A percentile compares a stretch with the other conserved stretches of the same genome.
phyloP scores from a whole-genome alignment of 2,888 invertebrate genomes.

The Leptinotarsa rubiginosa region DNA sequence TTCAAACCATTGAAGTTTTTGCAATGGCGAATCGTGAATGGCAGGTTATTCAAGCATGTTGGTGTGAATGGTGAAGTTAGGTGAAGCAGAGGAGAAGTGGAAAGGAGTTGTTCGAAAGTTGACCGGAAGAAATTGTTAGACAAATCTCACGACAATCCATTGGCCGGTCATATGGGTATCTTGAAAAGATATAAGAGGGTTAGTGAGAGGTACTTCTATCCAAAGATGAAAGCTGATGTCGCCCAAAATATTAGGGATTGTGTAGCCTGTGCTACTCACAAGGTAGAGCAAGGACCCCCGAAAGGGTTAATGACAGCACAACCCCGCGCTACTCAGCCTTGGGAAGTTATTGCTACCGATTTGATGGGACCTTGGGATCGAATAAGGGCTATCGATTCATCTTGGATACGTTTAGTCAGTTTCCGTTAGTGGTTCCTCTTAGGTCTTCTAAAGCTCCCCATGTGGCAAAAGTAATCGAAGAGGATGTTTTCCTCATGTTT shows the following conservation, averaged over 20 bases:
- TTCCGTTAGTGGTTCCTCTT: slow-evolving; percentile 33
- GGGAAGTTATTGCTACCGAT: slow-evolving; percentile 41
- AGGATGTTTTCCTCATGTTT: slow-evolving; percentile 30
- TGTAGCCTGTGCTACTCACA: slow-evolving; percentile 23
- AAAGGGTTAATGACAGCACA: slow-evolving; percentile 41
- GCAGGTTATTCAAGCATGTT: slow-evolving; percentile 42
- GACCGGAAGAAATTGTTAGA: slow-evolving; percentile 22
- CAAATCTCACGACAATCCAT: slow-evolving; percentile 37
- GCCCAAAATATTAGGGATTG: slow-evolving; percentile 43
- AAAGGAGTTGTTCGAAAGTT: slow-evolving; percentile 46
- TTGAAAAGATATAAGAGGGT: slow-evolving; percentile 44
- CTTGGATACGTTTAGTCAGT: slow-evolving; percentile 36
- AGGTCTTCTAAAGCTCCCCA: neutral
- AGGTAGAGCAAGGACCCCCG: slow-evolving; percentile 42
- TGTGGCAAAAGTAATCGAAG: neutral
- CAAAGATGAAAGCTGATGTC: slow-evolving; percentile 42
- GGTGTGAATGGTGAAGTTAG: slow-evolving; percentile 22
- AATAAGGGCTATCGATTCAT: slow-evolving; percentile 13
- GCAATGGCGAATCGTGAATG: slow-evolving; percentile 41
- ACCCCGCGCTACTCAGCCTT: slow-evolving; percentile 22
- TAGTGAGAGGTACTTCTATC: slow-evolving; percentile 43
- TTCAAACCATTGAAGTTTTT: slow-evolving; percentile 38
- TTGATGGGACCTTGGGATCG: slow-evolving; percentile 40
- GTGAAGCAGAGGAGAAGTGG: slow-evolving; percentile 37
- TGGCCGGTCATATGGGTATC: slow-evolving; percentile 34